Conservation (phyloP, 2,888 invertebrate species). For the Heliconius erato region DNA sequence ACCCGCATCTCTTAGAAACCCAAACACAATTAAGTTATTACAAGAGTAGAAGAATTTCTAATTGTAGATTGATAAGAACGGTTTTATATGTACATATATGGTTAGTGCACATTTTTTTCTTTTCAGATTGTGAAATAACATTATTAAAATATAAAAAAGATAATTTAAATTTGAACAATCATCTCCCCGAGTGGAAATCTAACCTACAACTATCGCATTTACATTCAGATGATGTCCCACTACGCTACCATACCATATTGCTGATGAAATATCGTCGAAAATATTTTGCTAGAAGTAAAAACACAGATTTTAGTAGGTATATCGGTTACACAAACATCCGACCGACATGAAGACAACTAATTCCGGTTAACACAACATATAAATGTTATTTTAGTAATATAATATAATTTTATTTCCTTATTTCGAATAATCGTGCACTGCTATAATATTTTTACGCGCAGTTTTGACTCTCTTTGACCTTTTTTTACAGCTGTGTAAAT, state of each 20-base stretch:
- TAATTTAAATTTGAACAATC: neutral
- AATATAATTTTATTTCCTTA: conserved; percentile 3
- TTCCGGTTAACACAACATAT: conserved; percentile 28
- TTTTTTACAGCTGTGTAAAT: neutral
- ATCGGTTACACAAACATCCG: conserved; percentile 40
- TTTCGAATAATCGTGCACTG: neutral
- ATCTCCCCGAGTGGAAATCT: neutral
- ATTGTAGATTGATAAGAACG: no score
- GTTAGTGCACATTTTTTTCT: neutral
- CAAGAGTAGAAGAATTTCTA: no score
- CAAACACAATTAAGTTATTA: no score
- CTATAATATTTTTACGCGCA: neutral
- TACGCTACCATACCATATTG: no score
- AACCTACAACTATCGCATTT: neutral
- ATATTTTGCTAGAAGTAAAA: conserved; percentile 12
- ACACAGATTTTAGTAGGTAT: conserved; percentile 32
- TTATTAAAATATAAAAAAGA: neutral
- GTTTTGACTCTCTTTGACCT: neutral
- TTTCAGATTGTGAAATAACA: neutral
- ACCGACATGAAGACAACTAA: neutral
- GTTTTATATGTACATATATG: neutral
- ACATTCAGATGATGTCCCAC: neutral
- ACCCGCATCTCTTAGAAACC: no score
- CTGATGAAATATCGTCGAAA: neutral
- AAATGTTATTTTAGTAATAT: conserved; percentile 5